Conservation (phyloP, 2,888 invertebrate genomes). For the Drosophila macrospina region DNA sequence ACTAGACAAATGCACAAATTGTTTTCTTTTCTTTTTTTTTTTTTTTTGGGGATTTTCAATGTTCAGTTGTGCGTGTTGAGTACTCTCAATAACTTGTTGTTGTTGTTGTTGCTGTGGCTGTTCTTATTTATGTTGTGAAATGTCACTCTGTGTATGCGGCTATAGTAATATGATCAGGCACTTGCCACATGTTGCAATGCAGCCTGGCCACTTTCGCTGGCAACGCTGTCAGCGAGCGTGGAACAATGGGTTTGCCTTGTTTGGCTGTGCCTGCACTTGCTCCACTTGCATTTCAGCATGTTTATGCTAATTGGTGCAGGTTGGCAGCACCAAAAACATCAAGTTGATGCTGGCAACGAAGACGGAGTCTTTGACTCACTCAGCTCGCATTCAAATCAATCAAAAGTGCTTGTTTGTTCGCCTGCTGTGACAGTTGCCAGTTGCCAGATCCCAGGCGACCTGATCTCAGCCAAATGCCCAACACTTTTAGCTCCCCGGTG, state of each 20-base stretch:
- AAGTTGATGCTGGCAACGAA: background rate
- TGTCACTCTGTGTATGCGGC: conserved; percentile 51
- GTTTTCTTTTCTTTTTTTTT: conserved; percentile 43
- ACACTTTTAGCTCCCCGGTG: conserved; percentile 53
- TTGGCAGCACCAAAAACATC: conserved; percentile 65
- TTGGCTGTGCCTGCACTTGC: conserved; percentile 60
- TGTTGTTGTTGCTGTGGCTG: conserved; percentile 26
- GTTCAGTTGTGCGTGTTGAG: background rate
- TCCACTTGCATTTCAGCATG: conserved; percentile 74
- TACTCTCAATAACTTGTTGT: conserved; percentile 8
- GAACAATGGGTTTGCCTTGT: conserved; percentile 66
- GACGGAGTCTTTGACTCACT: background rate
- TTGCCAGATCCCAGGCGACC: conserved; percentile 55
- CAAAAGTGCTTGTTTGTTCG: conserved; percentile 67
- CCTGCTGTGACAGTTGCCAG: conserved; percentile 61
- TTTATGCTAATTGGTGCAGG: conserved; percentile 75
- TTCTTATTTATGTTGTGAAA: conserved; percentile 70
- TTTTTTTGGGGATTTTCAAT: conserved; percentile 8
- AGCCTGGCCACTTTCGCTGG: conserved; percentile 64
- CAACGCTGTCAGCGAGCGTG: conserved; percentile 16
- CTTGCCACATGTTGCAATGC: conserved; percentile 50
- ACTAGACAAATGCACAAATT: conserved; percentile 41
- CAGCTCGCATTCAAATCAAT: conserved; percentile 71
- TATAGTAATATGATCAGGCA: conserved; percentile 44
- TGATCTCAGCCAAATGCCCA: conserved; percentile 23